Base-by-base conservation (phyloP, 2,888 invertebrate genomes). In the Halocaridina rubra region DNA sequence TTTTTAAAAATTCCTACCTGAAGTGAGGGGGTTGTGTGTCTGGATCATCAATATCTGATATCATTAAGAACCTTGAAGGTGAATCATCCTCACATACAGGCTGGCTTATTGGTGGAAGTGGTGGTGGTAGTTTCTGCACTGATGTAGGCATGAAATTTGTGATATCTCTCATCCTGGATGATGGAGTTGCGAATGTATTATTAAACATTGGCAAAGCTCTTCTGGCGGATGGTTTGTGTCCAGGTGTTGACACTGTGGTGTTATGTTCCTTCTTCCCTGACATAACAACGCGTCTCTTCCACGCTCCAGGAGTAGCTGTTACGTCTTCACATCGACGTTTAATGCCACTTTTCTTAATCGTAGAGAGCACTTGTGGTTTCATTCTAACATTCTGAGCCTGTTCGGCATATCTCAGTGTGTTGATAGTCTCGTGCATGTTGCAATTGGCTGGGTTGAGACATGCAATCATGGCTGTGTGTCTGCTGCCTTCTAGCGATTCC, bases 401-500 rank as follows among this genome's bases (percentile, higher is more conserved):
- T 91, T 97, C 96, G 0, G 97, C 97, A 90, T 97, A 98, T 0
- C 96, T 92, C 53, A 98, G 91, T 0, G 98, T 98, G 33, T 96
- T 97, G 0, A 97, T 90, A 0, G 97, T 97, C 92, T 98, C 98
- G 87, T 96, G 95, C 74, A 96, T 91, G 89, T 93, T 93, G 64
- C 91, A 91, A 90, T 93, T 93, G 0, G 98, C 97, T 0, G 98
- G 98, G 90, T 97, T 97, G 0, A 98, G 94, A 90, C 98, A 98
- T 0, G 98, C 98, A 84, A 98, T 95, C 98, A 98, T 98, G 0
- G 32, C 64, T 0, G 98, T 98, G 27, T 96, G 93, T 0, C 97
- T 97, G 90, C 97, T 98, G 0, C 98, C 98, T 22, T 98, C 97
- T 8, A 98, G 92, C 7, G 97, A 97, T 92, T 98, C 98, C 95